Evolutionary conservation across 2,113 vertebrate species (phyloP).

Genomic region (Dipodomys ordii): DNA sequence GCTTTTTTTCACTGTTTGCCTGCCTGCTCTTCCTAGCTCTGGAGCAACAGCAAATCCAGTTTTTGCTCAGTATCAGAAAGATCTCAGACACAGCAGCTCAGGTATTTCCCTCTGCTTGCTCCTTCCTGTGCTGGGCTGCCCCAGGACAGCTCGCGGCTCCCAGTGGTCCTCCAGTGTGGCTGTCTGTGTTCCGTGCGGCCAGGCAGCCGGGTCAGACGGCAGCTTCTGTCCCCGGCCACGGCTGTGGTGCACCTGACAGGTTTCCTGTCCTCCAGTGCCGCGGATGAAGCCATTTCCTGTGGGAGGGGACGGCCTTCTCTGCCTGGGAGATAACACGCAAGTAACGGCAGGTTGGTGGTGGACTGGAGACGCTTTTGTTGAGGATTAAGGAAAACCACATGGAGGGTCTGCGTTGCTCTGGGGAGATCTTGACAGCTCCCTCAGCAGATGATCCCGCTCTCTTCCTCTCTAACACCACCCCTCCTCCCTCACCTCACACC

Average conservation of each 20-base stretch:
- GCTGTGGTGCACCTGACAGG: not conserved
- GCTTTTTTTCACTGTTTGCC: not conserved
- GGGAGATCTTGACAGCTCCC: not conserved
- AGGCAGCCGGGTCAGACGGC: not conserved
- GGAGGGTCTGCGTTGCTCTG: not conserved
- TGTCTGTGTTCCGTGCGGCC: not conserved
- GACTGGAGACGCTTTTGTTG: not conserved
- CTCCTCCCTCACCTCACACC: not conserved
- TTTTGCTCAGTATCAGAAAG: not conserved
- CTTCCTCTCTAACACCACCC: not conserved
- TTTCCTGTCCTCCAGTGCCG: not conserved
- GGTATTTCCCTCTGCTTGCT: not conserved
- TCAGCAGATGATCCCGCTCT: not conserved
- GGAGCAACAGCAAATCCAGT: not conserved
- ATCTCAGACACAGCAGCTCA: no score
- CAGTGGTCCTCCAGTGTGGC: fast-evolving
- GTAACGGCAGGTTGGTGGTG: not conserved
- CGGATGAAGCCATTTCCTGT: not conserved
- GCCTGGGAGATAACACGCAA: not conserved
- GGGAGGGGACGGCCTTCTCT: not conserved
- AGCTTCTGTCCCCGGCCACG: not conserved
- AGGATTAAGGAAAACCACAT: constrained; percentile 7
- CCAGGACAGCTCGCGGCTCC: fast-evolving
- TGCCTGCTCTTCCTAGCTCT: not conserved
- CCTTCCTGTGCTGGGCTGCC: not conserved